Evolutionary conservation across 2,113 vertebrate species (phyloP).

Genomic region (Lynx canadensis): DNA sequence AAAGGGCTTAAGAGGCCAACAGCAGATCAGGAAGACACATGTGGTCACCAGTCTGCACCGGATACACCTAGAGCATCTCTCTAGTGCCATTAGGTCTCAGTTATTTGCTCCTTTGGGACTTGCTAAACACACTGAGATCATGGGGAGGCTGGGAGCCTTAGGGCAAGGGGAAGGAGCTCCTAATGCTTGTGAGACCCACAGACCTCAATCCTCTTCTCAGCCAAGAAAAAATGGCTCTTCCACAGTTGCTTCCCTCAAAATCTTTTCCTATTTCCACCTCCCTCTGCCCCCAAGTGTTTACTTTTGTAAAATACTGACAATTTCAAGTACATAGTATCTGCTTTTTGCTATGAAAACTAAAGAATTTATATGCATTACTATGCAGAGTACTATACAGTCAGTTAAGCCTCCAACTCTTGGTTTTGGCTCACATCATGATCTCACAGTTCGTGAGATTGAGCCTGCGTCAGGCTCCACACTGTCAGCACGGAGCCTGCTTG

Average conservation of each 20-base stretch:
- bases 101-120: background rate
- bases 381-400: background rate
- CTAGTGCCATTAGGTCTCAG: background rate
- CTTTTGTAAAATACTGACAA: conserved; percentile 21
- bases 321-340: background rate
- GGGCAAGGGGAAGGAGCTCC: background rate
- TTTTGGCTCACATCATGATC: too few relatives aligned
- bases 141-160: background rate
- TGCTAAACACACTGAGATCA: background rate
- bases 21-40: background rate
- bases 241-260: background rate
- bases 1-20: background rate
- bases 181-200: background rate
- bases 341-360: conserved; percentile 39
- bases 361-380: background rate
- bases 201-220: background rate
- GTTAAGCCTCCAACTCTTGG: too few relatives aligned
- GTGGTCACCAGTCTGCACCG: background rate
- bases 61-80: background rate
- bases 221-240: background rate
- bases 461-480: too few relatives aligned
- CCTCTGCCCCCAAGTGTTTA: background rate
- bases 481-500: too few relatives aligned
- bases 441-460: too few relatives aligned
- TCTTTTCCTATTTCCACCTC: background rate